Conservation (phyloP, 2,888 invertebrate genomes). For the Drosophila meridionalis region DNA sequence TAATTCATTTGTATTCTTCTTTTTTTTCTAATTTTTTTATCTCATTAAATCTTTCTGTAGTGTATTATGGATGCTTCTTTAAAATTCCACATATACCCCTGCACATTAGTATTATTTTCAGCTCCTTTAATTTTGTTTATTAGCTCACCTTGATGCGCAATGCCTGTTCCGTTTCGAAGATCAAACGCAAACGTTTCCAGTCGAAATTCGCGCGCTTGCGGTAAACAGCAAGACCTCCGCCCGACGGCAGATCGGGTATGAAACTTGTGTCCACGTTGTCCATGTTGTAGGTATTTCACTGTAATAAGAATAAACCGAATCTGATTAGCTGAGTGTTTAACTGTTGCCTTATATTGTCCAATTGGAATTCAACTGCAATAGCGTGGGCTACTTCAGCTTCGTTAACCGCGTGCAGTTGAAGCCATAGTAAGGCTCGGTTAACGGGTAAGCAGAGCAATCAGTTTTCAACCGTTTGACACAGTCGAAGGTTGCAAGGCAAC, state of each 20-base stretch:
- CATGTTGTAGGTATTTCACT: slow-evolving; percentile 49
- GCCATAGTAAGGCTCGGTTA: slow-evolving; percentile 47
- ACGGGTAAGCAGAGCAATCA: not conserved
- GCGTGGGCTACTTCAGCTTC: slow-evolving; percentile 43
- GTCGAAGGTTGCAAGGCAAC: slow-evolving; percentile 22
- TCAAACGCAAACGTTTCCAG: slow-evolving; percentile 93
- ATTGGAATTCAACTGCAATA: slow-evolving; percentile 6
- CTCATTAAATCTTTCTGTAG: too few relatives aligned
- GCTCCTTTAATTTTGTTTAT: not conserved
- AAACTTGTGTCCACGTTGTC: slow-evolving; percentile 86
- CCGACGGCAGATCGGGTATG: slow-evolving; percentile 88
- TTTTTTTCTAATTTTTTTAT: too few relatives aligned
- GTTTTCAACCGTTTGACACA: slow-evolving; percentile 14
- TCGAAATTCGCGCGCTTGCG: slow-evolving; percentile 92
- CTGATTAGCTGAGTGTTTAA: slow-evolving; percentile 13
- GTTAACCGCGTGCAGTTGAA: slow-evolving; percentile 20
- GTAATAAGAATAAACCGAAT: not conserved
- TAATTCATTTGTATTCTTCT: too few relatives aligned
- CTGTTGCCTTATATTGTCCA: slow-evolving; percentile 12
- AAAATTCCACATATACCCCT: too few relatives aligned
- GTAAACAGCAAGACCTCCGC: slow-evolving; percentile 90
- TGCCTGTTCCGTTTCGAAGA: slow-evolving; percentile 91
- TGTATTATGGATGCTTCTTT: too few relatives aligned
- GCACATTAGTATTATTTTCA: too few relatives aligned
- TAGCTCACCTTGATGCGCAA: slow-evolving; percentile 90